Evolutionary conservation across 2,888 invertebrate species (phyloP), one percentile per base, ranked within the genome.

Genomic region (Clanis bilineata): DNA sequence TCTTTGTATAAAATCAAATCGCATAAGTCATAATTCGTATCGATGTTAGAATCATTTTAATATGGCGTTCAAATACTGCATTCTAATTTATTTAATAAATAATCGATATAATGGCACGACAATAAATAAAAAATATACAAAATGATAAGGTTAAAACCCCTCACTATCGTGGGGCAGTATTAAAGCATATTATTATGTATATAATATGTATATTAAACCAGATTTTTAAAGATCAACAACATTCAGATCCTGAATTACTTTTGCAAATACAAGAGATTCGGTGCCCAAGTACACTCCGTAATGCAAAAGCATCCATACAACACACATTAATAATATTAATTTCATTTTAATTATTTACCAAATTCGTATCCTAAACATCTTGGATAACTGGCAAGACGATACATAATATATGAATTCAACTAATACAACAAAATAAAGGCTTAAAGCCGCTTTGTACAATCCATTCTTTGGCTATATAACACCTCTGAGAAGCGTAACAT

Each of bases 401-500:
- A 59, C n/a, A n/a, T 61, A 60, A 44, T 44, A 36, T 21, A 59
- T n/a, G 56, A 63, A 65, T 71, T 65, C 68, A 76, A 77, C 73
- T 76, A 78, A 79, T 72, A 80, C 77, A 79, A 80, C 74, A 73
- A 74, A 74, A 70, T 69, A 67, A 67, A 67, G 86, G 86, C 86
- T 86, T 79, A 72, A 70, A 87, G 85, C 86, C 85, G 74, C 71
- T 83, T 82, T 85, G 84, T 86, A 86, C 86, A 81, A 74, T 77
- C 79, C 77, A 72, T 71, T 87, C 89, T 90, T 90, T 90, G 90
- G 89, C 84, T 83, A 76, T 71, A 72, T 71, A 79, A 83, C 84
- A 80, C 86, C 83, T 86, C 85, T 86, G 78, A 71, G 83, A 88
- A 89, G 90, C 90, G 86, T 86, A 82, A 79, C 78, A 79, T 81